Conservation (phyloP, 2,797 vertebrate genomes). For the Bryconaethiops microstoma region DNA sequence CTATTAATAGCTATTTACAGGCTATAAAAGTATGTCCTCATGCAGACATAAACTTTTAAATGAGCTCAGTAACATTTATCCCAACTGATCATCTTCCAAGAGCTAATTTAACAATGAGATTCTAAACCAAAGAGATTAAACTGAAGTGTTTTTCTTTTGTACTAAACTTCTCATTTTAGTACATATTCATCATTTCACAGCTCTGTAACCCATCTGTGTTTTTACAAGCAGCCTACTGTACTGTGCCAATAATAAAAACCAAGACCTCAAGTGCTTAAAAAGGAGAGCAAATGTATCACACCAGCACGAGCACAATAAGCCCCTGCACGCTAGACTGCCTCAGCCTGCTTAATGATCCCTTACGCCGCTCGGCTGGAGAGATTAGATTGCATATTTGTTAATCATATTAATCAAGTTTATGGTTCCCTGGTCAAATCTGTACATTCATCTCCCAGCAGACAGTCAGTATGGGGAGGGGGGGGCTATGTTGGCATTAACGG, state of each 20-base stretch:
- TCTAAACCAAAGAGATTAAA: background rate
- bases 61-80: background rate
- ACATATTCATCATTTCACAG: background rate
- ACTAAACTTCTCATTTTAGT: no score
- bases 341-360: conserved; percentile 50
- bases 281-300: conserved; percentile 36
- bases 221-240: background rate
- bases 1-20: background rate
- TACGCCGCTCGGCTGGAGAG: conserved; percentile 29
- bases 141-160: background rate
- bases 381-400: conserved; percentile 50
- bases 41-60: background rate
- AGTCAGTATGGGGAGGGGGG: background rate
- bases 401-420: conserved; percentile 52
- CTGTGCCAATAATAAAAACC: background rate
- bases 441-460: conserved; percentile 26
- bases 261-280: conserved; percentile 21
- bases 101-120: background rate
- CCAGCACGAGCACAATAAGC: conserved; percentile 47
- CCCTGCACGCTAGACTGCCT: conserved; percentile 26
- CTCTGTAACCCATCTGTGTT: background rate
- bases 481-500: background rate
- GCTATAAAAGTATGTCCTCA: background rate
- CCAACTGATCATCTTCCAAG: background rate
- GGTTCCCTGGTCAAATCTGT: conserved; percentile 31